These are phyloP conservation scores for Atrichornis clamosus DNA, from an alignment of 2,113 vertebrate genomes.

Conservation along the genomic window DNA sequence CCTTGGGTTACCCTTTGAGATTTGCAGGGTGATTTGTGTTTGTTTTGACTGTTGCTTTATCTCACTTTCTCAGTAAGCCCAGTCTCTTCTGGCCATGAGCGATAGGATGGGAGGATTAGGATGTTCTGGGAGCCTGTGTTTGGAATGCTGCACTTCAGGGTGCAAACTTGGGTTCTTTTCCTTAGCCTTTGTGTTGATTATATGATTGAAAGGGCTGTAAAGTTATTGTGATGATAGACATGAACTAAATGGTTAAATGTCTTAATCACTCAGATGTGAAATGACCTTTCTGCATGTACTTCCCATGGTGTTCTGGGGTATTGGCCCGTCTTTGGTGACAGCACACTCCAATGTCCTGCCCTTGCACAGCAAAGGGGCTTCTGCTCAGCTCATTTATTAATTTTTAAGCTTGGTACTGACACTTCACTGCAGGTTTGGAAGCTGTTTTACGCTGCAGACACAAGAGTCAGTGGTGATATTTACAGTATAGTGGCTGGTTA, in stretches of 20 bases:
- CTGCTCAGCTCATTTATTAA: not conserved
- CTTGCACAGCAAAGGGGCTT: not conserved
- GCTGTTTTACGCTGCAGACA: not conserved
- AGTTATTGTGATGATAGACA: not conserved
- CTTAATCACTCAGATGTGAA: not conserved
- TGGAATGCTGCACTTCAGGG: not conserved
- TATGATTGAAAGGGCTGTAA: not conserved
- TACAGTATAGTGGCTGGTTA: not conserved
- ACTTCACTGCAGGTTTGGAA: not conserved
- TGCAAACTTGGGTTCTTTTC: not conserved
- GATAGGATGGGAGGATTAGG: not conserved
- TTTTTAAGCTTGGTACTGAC: not conserved
- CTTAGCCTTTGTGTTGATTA: not conserved
- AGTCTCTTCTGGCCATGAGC: not conserved
- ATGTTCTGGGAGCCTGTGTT: not conserved
- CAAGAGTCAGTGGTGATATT: not conserved
- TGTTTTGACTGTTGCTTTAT: slow-evolving; percentile 53
- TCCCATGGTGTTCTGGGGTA: not conserved
- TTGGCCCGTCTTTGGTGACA: slow-evolving; percentile 1
- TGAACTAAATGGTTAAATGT: not conserved
- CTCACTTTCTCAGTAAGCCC: not conserved
- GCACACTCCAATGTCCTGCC: not conserved
- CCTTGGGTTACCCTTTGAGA: not conserved
- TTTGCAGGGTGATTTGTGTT: not conserved
- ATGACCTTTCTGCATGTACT: not conserved